These are phyloP conservation scores for Myrmophylax atrothorax DNA, from an alignment of 2,113 vertebrate species.

Conservation along the genomic window DNA sequence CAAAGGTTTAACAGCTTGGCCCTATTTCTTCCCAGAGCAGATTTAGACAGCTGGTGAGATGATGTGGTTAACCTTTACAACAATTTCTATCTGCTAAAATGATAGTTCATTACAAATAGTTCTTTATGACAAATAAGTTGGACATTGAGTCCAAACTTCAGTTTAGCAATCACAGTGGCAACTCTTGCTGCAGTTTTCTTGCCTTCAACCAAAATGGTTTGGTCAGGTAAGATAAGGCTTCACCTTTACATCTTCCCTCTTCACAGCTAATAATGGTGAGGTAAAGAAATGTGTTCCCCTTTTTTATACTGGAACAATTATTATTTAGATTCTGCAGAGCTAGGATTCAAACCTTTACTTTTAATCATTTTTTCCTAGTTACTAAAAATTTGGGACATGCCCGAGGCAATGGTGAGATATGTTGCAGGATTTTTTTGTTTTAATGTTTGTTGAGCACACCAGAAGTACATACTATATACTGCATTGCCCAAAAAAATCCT, in stretches of 20 bases:
- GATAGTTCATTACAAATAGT: neutral
- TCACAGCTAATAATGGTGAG: neutral
- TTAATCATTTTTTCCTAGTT: neutral
- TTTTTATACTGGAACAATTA: neutral
- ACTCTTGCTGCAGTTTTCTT: neutral
- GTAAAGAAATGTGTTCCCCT: neutral
- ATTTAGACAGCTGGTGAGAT: neutral
- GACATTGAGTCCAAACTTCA: neutral
- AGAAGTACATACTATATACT: neutral
- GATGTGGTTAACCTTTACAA: neutral
- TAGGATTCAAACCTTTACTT: neutral
- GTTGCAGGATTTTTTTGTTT: neutral
- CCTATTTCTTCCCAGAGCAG: neutral
- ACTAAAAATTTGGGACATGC: neutral
- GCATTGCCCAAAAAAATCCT: neutral
- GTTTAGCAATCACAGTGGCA: neutral
- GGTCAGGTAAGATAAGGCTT: neutral
- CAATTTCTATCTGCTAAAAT: neutral
- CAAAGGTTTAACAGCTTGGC: neutral
- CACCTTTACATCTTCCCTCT: neutral
- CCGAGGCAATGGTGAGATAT: neutral
- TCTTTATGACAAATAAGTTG: neutral
- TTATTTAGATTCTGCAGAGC: neutral
- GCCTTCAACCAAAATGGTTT: neutral
- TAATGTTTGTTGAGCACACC: neutral